phyloP scores from a whole-genome alignment of 2,797 vertebrate species.

The Hafferia zeledoni region DNA sequence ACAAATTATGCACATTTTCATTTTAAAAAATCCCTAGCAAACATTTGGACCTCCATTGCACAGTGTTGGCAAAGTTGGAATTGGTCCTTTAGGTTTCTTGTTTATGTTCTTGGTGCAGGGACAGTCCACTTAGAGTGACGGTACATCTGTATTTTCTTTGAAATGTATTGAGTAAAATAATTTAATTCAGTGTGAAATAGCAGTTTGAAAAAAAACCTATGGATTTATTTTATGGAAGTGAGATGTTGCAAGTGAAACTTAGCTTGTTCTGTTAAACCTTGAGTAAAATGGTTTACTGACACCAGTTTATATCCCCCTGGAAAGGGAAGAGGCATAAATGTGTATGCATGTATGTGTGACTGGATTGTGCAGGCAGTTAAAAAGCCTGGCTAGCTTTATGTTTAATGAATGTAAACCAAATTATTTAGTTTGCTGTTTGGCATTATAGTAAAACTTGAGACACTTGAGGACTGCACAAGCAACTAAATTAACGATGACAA shows the following conservation, averaged over 20 bases:
- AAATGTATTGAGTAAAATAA: neutral
- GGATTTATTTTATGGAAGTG: neutral
- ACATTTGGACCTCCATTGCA: neutral
- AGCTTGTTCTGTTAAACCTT: neutral
- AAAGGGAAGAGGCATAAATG: neutral
- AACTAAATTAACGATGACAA: neutral
- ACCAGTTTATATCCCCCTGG: neutral
- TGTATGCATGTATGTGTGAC: neutral
- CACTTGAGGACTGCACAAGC: conserved; percentile 19
- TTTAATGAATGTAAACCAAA: neutral
- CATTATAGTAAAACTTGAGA: neutral
- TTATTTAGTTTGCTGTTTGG: neutral
- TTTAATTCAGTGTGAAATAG: neutral
- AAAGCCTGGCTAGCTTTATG: neutral
- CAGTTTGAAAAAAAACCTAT: neutral
- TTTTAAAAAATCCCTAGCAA: neutral
- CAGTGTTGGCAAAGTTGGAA: neutral
- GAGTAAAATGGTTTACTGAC: neutral
- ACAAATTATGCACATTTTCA: neutral
- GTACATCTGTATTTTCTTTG: neutral
- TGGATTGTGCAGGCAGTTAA: neutral
- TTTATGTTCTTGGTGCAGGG: neutral
- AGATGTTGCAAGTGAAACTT: neutral
- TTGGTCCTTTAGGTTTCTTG: neutral
- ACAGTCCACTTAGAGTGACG: neutral